Percentiles rank a stretch among this genome's conserved stretches.
Conservation (phyloP, 2,888 invertebrate genomes). For the Lapara coniferarum region DNA sequence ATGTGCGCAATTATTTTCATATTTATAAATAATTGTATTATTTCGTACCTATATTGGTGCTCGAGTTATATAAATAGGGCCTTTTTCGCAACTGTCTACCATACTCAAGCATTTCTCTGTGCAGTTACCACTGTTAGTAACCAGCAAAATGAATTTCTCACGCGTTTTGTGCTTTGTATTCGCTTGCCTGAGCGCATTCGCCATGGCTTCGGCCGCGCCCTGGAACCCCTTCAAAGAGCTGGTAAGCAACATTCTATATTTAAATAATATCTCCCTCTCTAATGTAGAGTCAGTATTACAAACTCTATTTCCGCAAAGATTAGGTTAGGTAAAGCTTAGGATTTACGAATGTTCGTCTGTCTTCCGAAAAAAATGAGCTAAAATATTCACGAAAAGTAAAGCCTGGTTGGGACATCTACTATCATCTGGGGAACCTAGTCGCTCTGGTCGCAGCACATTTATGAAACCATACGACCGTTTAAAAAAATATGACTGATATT, state of each 20-base stretch:
- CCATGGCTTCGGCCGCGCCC: constrained; percentile 38
- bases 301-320: no score
- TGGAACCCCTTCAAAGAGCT: constrained; percentile 39
- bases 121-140: background rate
- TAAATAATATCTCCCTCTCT: no score
- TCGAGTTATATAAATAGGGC: background rate
- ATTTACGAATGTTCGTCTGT: no score
- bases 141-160: constrained; percentile 34
- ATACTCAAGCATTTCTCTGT: background rate
- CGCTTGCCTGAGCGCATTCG: constrained; percentile 32
- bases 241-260: constrained; percentile 32
- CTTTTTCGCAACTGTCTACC: background rate
- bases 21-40: background rate
- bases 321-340: no score
- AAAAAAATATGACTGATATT: no score
- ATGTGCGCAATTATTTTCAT: background rate
- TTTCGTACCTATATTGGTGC: background rate
- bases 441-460: no score
- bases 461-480: no score
- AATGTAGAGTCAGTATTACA: no score
- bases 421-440: no score
- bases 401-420: no score
- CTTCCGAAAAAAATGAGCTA: no score
- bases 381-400: no score
- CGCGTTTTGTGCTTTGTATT: constrained; percentile 35